phyloP scores from a whole-genome alignment of 2,888 invertebrate genomes.

The Lithophane leautieri region DNA sequence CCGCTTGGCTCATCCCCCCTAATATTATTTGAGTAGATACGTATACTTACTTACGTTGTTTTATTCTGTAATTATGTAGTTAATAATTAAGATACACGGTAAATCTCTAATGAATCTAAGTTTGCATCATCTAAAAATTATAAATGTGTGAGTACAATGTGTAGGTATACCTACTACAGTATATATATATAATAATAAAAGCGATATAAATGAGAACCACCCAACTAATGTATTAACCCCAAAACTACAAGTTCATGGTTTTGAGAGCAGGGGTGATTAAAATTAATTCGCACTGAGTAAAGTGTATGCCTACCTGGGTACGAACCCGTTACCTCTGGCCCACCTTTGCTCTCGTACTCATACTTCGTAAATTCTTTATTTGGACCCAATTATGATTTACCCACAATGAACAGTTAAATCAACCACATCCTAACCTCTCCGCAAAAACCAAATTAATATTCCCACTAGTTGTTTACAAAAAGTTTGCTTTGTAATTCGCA shows the following conservation, averaged over 20 bases:
- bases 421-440: slow-evolving; percentile 8
- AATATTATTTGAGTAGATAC: no score
- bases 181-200: no score
- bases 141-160: no score
- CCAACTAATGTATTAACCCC: background rate
- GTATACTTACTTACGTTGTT: no score
- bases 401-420: slow-evolving; percentile 19
- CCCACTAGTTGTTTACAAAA: slow-evolving; percentile 31
- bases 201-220: background rate
- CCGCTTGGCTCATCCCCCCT: no score
- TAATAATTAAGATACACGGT: no score
- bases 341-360: background rate
- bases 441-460: slow-evolving; percentile 21
- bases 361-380: background rate
- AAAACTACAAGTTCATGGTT: background rate
- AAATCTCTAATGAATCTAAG: no score
- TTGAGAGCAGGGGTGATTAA: background rate
- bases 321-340: background rate
- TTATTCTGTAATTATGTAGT: no score
- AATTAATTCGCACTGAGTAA: background rate
- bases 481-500: slow-evolving; percentile 28
- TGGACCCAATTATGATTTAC: background rate
- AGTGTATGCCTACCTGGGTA: background rate
- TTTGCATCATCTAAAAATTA: no score
- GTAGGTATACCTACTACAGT: no score